Conservation (phyloP, 2,797 vertebrate genomes). For the Tapirus indicus region DNA sequence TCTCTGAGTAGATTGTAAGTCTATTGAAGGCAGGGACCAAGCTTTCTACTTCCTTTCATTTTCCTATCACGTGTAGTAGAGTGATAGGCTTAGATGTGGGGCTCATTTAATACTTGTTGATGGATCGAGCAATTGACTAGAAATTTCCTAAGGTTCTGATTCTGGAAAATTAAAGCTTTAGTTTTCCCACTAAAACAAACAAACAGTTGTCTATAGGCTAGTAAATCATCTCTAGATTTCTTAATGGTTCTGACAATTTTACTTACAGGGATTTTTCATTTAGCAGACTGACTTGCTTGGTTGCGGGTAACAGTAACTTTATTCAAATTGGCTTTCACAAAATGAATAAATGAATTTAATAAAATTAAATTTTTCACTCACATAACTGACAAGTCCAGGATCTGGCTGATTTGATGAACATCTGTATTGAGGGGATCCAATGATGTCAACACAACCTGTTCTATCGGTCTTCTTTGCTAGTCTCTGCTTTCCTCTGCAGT, state of each 20-base stretch:
- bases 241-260: neutral
- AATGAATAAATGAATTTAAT: neutral
- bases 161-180: constrained; percentile 8
- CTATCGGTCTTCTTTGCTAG: neutral
- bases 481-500: neutral
- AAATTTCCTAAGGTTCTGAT: neutral
- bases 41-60: neutral
- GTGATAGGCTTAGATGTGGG: neutral
- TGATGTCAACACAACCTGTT: neutral
- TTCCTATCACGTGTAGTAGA: neutral
- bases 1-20: neutral
- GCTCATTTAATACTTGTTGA: neutral
- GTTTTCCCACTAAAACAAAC: neutral
- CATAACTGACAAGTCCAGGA: neutral
- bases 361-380: neutral
- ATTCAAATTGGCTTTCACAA: neutral
- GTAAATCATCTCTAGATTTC: neutral
- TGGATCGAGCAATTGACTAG: neutral
- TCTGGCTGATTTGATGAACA: neutral
- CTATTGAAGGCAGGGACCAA: neutral
- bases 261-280: neutral
- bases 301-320: neutral
- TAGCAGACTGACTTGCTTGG: neutral
- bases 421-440: neutral
- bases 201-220: neutral